Conservation (phyloP, 2,797 vertebrate species). For the Muscicapa striata region DNA sequence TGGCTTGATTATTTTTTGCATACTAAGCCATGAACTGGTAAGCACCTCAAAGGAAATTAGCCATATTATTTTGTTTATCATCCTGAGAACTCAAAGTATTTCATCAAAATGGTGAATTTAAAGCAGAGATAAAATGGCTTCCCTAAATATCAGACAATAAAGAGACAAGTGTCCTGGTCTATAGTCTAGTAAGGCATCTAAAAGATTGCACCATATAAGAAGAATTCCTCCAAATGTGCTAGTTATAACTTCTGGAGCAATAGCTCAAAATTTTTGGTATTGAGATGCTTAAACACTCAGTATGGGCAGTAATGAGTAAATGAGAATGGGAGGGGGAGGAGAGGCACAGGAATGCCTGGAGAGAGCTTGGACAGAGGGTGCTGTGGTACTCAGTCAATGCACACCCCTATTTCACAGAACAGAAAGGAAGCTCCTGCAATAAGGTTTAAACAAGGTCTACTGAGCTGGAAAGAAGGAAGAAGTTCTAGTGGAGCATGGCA, state of each 20-base stretch:
- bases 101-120: background rate
- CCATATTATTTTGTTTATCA: background rate
- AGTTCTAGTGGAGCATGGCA: background rate
- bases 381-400: background rate
- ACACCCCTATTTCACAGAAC: background rate
- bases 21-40: background rate
- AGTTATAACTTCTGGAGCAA: background rate
- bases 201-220: background rate
- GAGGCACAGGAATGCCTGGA: background rate
- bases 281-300: background rate
- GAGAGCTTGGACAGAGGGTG: background rate
- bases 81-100: background rate
- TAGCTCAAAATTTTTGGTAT: background rate
- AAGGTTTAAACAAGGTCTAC: background rate
- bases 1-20: background rate
- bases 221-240: background rate
- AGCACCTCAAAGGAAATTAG: background rate
- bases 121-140: background rate
- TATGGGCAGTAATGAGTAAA: background rate
- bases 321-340: background rate
- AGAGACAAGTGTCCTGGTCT: background rate
- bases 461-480: background rate
- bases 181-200: background rate
- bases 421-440: background rate
- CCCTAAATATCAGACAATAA: background rate